Percentiles rank a stretch among this genome's conserved stretches.
Evolutionary conservation across 2,797 vertebrate species (phyloP).

Genomic region (Taeniopygia guttata): DNA sequence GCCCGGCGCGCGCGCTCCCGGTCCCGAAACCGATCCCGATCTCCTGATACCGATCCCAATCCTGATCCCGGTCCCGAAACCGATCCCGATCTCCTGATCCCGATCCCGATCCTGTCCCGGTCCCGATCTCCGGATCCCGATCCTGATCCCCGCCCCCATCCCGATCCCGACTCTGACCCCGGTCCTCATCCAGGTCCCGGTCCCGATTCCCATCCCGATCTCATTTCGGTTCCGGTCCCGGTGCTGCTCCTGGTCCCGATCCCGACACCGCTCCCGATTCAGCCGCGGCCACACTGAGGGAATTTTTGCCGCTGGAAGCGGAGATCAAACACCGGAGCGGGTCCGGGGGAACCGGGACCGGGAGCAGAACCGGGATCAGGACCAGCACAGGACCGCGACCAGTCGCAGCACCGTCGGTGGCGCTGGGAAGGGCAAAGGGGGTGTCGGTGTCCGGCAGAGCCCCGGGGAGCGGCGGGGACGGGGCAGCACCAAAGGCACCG

Average conservation of each 20-base stretch:
- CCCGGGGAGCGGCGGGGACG: background rate
- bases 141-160: no score
- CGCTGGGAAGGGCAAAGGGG: no score
- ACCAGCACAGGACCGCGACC: no score
- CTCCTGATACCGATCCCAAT: background rate
- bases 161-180: no score
- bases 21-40: accelerated
- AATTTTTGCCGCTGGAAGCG: accelerated
- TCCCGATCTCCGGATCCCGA: accelerated
- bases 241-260: background rate
- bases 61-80: background rate
- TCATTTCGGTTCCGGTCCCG: background rate
- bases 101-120: background rate
- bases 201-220: accelerated
- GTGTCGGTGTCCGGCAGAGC: background rate
- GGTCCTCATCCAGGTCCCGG: accelerated
- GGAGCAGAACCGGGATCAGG: background rate
- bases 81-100: background rate
- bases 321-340: background rate
- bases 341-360: background rate
- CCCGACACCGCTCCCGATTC: background rate
- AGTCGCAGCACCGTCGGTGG: background rate
- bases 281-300: background rate
- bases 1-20: background rate
- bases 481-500: background rate